Percentiles rank a stretch among this genome's conserved stretches.
Conservation (phyloP, 1,140 invertebrate species). For the Drosophila baimaii region DNA sequence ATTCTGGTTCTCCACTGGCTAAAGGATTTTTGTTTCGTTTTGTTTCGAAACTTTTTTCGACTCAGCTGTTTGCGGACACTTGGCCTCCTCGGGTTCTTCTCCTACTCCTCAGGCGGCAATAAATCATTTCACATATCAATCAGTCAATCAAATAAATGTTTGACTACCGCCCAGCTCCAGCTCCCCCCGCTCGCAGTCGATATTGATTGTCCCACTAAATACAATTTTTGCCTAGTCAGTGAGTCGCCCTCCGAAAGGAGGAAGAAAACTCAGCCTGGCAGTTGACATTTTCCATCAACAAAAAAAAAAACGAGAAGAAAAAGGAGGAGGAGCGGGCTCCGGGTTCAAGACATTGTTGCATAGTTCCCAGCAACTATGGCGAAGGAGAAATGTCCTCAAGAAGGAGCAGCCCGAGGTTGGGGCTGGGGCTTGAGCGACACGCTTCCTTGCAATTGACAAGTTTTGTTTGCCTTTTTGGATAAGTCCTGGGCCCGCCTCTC, state of each 20-base stretch:
- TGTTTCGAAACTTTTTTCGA: constrained; percentile 30
- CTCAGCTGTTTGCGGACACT: constrained; percentile 31
- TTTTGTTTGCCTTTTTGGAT: constrained; percentile 51
- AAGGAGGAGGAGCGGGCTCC: constrained; percentile 13
- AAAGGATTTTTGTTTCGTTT: constrained; percentile 19
- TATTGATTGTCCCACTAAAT: constrained; percentile 71
- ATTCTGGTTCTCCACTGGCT: constrained; percentile 26
- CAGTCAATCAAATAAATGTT: constrained; percentile 77
- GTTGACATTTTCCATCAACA: constrained; percentile 76
- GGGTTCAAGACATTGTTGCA: constrained; percentile 68
- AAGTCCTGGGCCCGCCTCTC: constrained; percentile 34
- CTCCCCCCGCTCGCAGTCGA: constrained; percentile 19
- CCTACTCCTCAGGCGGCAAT: constrained; percentile 43
- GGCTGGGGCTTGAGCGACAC: constrained; percentile 38
- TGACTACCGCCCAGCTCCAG: constrained; percentile 51
- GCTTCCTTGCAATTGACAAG: constrained; percentile 72
- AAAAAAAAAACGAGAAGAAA: constrained; percentile 27
- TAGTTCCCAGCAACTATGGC: constrained; percentile 39
- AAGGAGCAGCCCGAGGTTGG: constrained; percentile 10
- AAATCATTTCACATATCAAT: constrained; percentile 81
- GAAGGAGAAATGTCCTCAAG: constrained; percentile 37
- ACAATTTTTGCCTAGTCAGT: constrained; percentile 68
- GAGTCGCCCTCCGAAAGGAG: constrained; percentile 29
- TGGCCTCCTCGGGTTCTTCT: constrained; percentile 1
- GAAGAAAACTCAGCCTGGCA: constrained; percentile 61